These are phyloP conservation scores for Vesta saturnalis DNA, from an alignment of 2,888 invertebrate species.

Conservation along the genomic window DNA sequence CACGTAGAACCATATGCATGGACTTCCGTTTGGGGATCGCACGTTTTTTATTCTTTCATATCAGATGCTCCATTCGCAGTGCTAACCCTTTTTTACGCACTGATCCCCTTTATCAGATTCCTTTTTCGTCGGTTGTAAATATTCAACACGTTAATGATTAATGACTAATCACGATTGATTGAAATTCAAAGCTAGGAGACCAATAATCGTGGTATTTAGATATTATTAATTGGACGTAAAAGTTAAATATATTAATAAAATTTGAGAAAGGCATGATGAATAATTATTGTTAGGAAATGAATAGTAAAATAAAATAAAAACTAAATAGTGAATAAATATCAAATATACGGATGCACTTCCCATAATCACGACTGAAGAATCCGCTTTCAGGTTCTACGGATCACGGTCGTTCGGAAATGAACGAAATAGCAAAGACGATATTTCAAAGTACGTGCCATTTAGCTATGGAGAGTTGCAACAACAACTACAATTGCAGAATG, in stretches of 20 bases:
- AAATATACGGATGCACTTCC: constrained; percentile 50
- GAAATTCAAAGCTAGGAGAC: constrained; percentile 36
- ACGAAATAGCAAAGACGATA: constrained; percentile 64
- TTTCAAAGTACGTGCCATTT: constrained; percentile 89
- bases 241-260: constrained; percentile 14
- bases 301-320: constrained; percentile 26
- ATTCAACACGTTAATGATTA: constrained; percentile 41
- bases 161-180: constrained; percentile 42
- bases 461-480: constrained; percentile 83
- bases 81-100: constrained; percentile 41
- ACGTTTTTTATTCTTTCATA: constrained; percentile 53
- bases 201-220: constrained; percentile 21
- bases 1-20: constrained; percentile 58
- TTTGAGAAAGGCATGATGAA: constrained; percentile 23
- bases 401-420: constrained; percentile 46
- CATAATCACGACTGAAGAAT: constrained; percentile 57
- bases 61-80: constrained; percentile 48
- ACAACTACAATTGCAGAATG: constrained; percentile 80
- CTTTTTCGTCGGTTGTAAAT: constrained; percentile 40
- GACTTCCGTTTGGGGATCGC: constrained; percentile 56
- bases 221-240: constrained; percentile 21
- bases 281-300: constrained; percentile 28
- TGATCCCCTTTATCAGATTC: constrained; percentile 43
- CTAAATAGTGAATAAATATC: constrained; percentile 32
- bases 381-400: constrained; percentile 56